phyloP scores from a whole-genome alignment of 2,113 vertebrate genomes.

The Nyctereutes procyonoides region DNA sequence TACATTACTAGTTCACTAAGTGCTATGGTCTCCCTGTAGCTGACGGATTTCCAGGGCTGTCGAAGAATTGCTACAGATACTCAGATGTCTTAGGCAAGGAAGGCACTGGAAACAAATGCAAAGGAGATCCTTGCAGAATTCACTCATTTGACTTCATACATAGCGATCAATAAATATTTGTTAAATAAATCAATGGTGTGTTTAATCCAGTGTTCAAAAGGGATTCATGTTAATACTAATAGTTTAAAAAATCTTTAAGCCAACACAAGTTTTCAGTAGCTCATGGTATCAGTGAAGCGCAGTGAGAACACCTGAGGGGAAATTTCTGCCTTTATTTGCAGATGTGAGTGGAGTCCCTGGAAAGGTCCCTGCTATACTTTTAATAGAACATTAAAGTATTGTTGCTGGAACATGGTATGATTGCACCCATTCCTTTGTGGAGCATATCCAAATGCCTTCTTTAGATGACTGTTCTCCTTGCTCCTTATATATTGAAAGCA shows the following conservation, averaged over 20 bases:
- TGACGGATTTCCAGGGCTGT: neutral
- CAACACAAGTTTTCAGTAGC: neutral
- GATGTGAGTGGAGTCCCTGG: neutral
- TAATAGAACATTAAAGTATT: neutral
- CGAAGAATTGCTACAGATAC: conserved; percentile 20
- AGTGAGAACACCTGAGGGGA: neutral
- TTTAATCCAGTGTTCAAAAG: conserved; percentile 48
- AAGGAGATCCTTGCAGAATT: conserved; percentile 7
- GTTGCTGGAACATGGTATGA: neutral
- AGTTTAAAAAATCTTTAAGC: neutral
- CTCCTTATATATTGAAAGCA: neutral
- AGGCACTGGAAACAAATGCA: neutral
- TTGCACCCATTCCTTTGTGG: neutral
- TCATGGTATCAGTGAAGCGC: neutral
- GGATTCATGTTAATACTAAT: conserved; percentile 17
- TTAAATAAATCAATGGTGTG: conserved; percentile 8
- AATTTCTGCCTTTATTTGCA: neutral
- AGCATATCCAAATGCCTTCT: neutral
- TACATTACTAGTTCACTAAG: conserved; percentile 30
- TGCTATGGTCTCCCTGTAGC: neutral
- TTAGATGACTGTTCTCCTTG: neutral
- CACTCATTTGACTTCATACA: conserved; percentile 10
- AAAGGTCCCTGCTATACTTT: neutral
- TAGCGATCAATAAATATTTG: conserved; percentile 47
- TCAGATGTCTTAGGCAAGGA: neutral